A percentile compares a stretch with the other conserved stretches of the same genome.
Evolutionary conservation across 2,113 vertebrate genomes (phyloP).

Genomic region (Pteropus alecto): DNA sequence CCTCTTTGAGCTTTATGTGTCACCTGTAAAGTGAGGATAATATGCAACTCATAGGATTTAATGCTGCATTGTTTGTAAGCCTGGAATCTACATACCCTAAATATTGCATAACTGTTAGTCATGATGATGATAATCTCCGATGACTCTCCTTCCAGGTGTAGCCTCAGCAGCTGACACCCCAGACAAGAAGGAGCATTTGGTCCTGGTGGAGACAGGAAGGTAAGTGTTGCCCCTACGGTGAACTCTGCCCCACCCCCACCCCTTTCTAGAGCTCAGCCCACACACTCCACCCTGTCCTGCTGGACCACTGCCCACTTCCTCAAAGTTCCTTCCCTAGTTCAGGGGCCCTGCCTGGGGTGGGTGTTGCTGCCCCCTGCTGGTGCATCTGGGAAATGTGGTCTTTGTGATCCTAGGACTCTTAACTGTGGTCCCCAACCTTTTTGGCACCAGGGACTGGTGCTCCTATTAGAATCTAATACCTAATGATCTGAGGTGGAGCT

Average conservation of each 20-base stretch:
- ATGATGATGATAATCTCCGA: not conserved
- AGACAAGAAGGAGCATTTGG: conserved; percentile 94
- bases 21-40: not conserved
- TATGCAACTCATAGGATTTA: not conserved
- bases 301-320: not conserved
- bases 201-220: conserved; percentile 97
- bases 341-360: not conserved
- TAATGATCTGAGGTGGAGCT: too few species aligned
- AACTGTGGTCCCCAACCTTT: too few species aligned
- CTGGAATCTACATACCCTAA: not conserved
- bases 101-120: not conserved
- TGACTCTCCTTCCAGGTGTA: conserved; percentile 81
- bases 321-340: not conserved
- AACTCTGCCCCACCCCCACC: not conserved
- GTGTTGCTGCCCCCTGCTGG: conserved; percentile 68
- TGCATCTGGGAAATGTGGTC: not conserved
- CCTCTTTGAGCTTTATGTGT: not conserved
- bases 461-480: too few species aligned
- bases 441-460: too few species aligned
- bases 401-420: not conserved
- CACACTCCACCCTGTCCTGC: too few species aligned
- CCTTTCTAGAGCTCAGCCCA: not conserved
- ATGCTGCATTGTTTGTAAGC: not conserved
- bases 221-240: conserved; percentile 69
- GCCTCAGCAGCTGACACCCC: conserved; percentile 86